Conservation (phyloP, 2,113 vertebrate species). For the Otis tarda region DNA sequence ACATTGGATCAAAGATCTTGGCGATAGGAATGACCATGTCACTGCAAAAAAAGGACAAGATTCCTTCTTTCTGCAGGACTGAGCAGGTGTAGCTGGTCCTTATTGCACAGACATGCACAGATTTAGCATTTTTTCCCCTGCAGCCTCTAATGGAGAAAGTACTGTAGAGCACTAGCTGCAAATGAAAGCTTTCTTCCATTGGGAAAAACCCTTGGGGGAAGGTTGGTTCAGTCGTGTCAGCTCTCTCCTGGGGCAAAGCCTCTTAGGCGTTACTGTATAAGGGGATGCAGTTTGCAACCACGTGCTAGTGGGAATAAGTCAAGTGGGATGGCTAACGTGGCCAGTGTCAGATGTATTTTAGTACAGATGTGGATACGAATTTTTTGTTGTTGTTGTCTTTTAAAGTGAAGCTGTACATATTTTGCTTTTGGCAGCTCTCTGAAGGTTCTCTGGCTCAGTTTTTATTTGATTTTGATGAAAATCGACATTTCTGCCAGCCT, state of each 20-base stretch:
- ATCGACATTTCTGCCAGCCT: constrained; percentile 41
- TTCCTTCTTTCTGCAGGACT: background rate
- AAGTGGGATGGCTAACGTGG: background rate
- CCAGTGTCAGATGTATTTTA: background rate
- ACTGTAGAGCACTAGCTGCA: background rate
- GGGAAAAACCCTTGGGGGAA: background rate
- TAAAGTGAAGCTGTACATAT: background rate
- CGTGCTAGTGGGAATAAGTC: background rate
- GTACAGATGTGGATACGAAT: background rate
- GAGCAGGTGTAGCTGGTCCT: background rate
- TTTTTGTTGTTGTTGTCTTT: constrained; percentile 10
- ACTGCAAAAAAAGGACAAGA: background rate
- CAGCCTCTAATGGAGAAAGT: background rate
- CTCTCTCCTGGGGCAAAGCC: background rate
- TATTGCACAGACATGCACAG: background rate
- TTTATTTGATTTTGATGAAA: constrained; percentile 63
- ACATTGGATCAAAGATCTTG: background rate
- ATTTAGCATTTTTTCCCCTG: background rate
- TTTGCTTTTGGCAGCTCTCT: constrained; percentile 36
- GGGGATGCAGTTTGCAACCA: background rate
- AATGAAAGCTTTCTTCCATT: background rate
- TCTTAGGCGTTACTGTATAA: background rate
- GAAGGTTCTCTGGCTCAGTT: constrained; percentile 23
- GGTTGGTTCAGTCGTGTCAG: background rate
- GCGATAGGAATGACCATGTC: background rate